Percentiles rank a stretch among this genome's conserved stretches.
Evolutionary conservation across 1,140 invertebrate genomes (phyloP).

Genomic region (Venturia canescens): DNA sequence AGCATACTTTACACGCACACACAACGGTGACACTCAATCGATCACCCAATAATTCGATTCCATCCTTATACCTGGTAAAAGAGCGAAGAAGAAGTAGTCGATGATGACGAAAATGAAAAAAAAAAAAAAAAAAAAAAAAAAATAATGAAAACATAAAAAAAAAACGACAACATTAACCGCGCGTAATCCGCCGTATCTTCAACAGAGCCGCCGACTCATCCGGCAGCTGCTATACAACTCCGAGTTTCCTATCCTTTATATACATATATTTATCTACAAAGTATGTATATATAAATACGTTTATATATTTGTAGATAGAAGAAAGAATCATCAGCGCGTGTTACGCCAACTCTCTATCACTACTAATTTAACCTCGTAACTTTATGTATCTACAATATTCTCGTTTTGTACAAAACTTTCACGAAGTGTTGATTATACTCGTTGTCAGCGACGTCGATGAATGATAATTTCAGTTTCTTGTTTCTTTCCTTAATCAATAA

Average conservation of each 20-base stretch:
- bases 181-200: slow-evolving; percentile 37
- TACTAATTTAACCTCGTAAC: slow-evolving; percentile 18
- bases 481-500: slow-evolving; percentile 8
- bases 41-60: slow-evolving; percentile 47
- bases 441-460: not conserved
- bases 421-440: not conserved
- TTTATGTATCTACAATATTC: slow-evolving; percentile 1
- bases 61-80: slow-evolving; percentile 29
- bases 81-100: slow-evolving; percentile 34
- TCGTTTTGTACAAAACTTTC: slow-evolving; percentile 2
- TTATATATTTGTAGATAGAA: no score
- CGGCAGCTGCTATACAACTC: slow-evolving; percentile 19
- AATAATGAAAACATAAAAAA: no score
- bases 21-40: slow-evolving; percentile 26
- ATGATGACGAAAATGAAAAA: slow-evolving; percentile 30
- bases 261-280: not conserved
- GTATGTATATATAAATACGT: not conserved
- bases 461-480: not conserved
- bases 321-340: slow-evolving; percentile 17
- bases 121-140: not conserved
- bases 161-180: slow-evolving; percentile 34
- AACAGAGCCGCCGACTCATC: slow-evolving; percentile 31
- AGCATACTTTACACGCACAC: not conserved
- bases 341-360: slow-evolving; percentile 37
- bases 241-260: not conserved